phyloP scores from a whole-genome alignment of 2,888 invertebrate genomes.

The Hirtodrosophila confusa region DNA sequence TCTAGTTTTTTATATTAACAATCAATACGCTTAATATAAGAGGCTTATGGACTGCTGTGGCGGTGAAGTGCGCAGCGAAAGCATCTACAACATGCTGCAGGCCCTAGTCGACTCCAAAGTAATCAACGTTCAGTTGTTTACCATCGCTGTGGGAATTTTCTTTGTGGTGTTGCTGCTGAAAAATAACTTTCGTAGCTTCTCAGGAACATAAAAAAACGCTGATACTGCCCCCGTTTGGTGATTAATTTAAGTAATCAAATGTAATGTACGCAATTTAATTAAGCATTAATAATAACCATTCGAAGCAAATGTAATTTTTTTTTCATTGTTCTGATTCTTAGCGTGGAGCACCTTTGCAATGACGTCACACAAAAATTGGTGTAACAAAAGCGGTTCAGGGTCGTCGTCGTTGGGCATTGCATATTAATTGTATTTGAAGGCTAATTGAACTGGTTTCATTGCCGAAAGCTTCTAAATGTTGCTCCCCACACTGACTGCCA shows the following conservation, averaged over 20 bases:
- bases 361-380: conserved; percentile 59
- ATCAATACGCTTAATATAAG: conserved; percentile 31
- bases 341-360: conserved; percentile 37
- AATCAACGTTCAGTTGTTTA: conserved; percentile 81
- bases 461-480: conserved; percentile 9
- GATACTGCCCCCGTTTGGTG: conserved; percentile 38
- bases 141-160: conserved; percentile 82
- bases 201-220: conserved; percentile 73
- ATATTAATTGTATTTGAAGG: conserved; percentile 61
- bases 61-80: conserved; percentile 77
- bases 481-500: neutral
- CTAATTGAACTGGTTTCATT: conserved; percentile 37
- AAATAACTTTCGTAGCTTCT: conserved; percentile 81
- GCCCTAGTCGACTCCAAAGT: conserved; percentile 82
- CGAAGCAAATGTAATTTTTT: conserved; percentile 27
- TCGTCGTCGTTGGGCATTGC: conserved; percentile 32
- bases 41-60: conserved; percentile 80
- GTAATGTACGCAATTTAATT: conserved; percentile 69
- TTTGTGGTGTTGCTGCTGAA: conserved; percentile 81
- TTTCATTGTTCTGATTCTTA: conserved; percentile 48
- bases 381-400: conserved; percentile 47
- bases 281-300: conserved; percentile 61
- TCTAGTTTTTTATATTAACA: conserved; percentile 18
- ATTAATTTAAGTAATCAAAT: conserved; percentile 53
- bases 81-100: conserved; percentile 81